phyloP scores from a whole-genome alignment of 2,888 invertebrate genomes.

The Mythimna loreyi region DNA sequence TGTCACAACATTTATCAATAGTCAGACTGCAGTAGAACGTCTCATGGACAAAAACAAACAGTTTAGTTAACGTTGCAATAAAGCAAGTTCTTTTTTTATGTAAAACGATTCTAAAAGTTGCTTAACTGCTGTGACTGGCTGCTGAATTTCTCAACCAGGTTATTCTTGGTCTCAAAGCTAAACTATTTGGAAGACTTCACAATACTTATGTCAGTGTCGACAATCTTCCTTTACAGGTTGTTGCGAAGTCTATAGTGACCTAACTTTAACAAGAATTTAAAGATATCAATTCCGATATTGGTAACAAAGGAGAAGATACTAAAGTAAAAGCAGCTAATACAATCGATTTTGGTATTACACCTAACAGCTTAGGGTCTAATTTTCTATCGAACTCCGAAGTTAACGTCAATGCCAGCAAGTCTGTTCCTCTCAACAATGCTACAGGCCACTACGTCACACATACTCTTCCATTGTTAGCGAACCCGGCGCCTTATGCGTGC shows the following conservation, averaged over 20 bases:
- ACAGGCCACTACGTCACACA: constrained; percentile 51
- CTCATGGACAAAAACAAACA: constrained; percentile 30
- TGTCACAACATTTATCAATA: constrained; percentile 40
- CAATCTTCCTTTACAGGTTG: background rate
- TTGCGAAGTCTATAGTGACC: background rate
- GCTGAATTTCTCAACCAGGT: constrained; percentile 32
- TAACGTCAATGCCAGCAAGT: constrained; percentile 49
- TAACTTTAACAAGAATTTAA: background rate
- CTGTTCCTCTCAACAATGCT: constrained; percentile 58
- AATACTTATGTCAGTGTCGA: constrained; percentile 18
- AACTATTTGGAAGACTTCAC: constrained; percentile 8
- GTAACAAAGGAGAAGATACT: constrained; percentile 7
- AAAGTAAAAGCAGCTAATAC: background rate
- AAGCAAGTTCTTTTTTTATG: constrained; percentile 50
- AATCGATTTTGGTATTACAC: constrained; percentile 1
- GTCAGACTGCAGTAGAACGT: constrained; percentile 19
- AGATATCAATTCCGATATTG: constrained; percentile 7
- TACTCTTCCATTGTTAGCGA: constrained; percentile 56
- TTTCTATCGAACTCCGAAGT: constrained; percentile 10
- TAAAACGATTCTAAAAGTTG: constrained; percentile 40
- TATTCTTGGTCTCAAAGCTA: constrained; percentile 5
- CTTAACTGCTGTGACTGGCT: constrained; percentile 33
- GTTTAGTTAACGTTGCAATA: constrained; percentile 43
- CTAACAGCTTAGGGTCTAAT: constrained; percentile 24
- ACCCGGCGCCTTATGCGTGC: constrained; percentile 50